Evolutionary conservation across 2,888 invertebrate species (phyloP).

Genomic region (Myopa testacea): DNA sequence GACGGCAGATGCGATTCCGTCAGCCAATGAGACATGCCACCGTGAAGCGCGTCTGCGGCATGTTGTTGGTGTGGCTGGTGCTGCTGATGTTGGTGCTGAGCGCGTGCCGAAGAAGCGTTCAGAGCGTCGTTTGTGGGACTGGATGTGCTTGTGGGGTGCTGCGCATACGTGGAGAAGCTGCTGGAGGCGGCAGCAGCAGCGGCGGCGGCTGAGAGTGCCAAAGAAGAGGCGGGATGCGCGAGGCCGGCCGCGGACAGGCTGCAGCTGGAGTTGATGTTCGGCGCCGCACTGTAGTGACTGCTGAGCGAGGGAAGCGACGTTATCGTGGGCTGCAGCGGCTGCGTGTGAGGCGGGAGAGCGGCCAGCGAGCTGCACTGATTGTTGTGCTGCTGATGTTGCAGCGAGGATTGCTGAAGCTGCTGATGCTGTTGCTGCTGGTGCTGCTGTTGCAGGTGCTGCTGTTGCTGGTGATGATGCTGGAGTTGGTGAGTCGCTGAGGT

Average conservation of each 20-base stretch:
- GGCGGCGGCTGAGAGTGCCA: conserved; percentile 45
- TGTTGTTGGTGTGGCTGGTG: conserved; percentile 50
- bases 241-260: conserved; percentile 43
- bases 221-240: conserved; percentile 46
- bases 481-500: conserved; percentile 30
- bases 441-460: conserved; percentile 44
- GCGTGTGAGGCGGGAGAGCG: conserved; percentile 61
- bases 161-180: conserved; percentile 62
- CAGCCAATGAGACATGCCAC: conserved; percentile 67
- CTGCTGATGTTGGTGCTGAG: conserved; percentile 46
- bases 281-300: conserved; percentile 52
- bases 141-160: conserved; percentile 37
- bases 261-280: conserved; percentile 52
- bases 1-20: conserved; percentile 66
- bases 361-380: conserved; percentile 64
- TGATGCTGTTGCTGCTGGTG: conserved; percentile 49
- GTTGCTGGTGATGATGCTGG: conserved; percentile 50
- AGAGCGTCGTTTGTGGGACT: conserved; percentile 41
- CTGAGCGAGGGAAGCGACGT: conserved; percentile 55
- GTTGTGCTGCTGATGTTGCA: conserved; percentile 46
- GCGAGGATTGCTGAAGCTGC: conserved; percentile 49
- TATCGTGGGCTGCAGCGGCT: conserved; percentile 63
- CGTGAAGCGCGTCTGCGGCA: conserved; percentile 37
- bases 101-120: conserved; percentile 14
- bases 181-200: conserved; percentile 49